Evolutionary conservation across 2,888 invertebrate species (phyloP), one percentile per base, ranked within the genome.

Genomic region (Orthosia gracilis): DNA sequence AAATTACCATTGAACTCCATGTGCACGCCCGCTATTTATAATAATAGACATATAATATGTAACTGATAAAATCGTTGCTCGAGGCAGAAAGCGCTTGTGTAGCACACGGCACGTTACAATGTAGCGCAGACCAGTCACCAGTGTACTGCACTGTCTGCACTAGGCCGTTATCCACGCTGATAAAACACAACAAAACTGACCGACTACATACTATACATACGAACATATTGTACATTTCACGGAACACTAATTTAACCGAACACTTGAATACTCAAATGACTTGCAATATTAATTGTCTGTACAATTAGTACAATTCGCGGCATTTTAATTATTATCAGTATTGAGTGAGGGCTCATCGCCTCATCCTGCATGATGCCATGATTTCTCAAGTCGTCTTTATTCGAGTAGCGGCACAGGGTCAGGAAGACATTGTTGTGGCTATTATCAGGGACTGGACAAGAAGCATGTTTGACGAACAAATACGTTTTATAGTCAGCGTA

Each of bases 181-280:
- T 63, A 58, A n/a, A 17, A 21, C 31, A 63, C 26, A 26, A 62
- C 47, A 40, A 26, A 52, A 58, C 55, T 45, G 21, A 45, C 13
- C 57, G 26, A 55, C 23, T 57, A 31, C 52, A 12, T 65, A 26
- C 47, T 31, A 40, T 18, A 47, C 66, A 23, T 69, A n/a, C 26
- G 23, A 62, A 50, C 31, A 55, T 66, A 9, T 65, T 23, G 54
- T n/a, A 26, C 26, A 54, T 64, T 67, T 70, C 69, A 69, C n/a
- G 55, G 69, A 54, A 66, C 49, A 54, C 59, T 50, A 18, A 47
- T 40, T 26, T 31, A n/a, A 50, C 13, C 45, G 45, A 65, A 66
- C 26, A 78, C 66, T 74, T 54, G 26, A 66, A 59, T 55, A 73
- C 58, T 26, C 54, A 59, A 63, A 67, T 64, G 54, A 57, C 78